phyloP scores from a whole-genome alignment of 2,888 invertebrate species.

The Drosophila planitibia region DNA sequence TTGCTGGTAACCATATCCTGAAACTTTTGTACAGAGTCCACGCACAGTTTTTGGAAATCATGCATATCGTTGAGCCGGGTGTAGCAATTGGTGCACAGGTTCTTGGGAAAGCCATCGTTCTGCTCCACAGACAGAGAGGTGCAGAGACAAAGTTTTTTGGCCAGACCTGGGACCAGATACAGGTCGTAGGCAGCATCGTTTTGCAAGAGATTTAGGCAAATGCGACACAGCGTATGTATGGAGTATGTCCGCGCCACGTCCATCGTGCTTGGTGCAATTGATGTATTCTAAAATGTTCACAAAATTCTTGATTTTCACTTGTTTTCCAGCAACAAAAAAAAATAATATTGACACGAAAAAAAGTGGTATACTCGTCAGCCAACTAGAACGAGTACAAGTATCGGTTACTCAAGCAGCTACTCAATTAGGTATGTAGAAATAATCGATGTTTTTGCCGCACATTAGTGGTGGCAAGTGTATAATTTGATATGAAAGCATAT shows the following conservation, averaged over 20 bases:
- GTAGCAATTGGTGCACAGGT: constrained; percentile 80
- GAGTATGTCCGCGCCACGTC: constrained; percentile 68
- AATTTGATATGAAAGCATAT: not conserved
- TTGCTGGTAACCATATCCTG: constrained; percentile 76
- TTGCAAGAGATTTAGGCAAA: constrained; percentile 79
- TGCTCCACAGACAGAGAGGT: constrained; percentile 82
- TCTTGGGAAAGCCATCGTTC: constrained; percentile 83
- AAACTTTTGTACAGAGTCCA: constrained; percentile 80
- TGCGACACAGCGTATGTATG: constrained; percentile 82
- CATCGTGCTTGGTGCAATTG: constrained; percentile 49
- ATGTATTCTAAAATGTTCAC: constrained; percentile 6
- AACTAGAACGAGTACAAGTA: constrained; percentile 65
- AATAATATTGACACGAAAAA: constrained; percentile 79
- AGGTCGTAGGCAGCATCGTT: constrained; percentile 78
- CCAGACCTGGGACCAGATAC: constrained; percentile 79
- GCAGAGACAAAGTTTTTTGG: constrained; percentile 81
- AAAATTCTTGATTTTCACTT: constrained; percentile 44
- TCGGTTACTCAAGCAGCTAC: constrained; percentile 44
- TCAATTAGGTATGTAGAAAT: not conserved
- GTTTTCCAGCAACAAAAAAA: constrained; percentile 66
- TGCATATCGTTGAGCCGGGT: constrained; percentile 80
- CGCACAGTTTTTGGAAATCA: constrained; percentile 81
- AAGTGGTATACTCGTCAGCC: constrained; percentile 76
- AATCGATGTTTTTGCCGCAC: constrained; percentile 18
- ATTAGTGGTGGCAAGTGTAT: not conserved